These are phyloP conservation scores for Callinectes sapidus DNA, from an alignment of 2,888 invertebrate genomes.

Conservation along the genomic window DNA sequence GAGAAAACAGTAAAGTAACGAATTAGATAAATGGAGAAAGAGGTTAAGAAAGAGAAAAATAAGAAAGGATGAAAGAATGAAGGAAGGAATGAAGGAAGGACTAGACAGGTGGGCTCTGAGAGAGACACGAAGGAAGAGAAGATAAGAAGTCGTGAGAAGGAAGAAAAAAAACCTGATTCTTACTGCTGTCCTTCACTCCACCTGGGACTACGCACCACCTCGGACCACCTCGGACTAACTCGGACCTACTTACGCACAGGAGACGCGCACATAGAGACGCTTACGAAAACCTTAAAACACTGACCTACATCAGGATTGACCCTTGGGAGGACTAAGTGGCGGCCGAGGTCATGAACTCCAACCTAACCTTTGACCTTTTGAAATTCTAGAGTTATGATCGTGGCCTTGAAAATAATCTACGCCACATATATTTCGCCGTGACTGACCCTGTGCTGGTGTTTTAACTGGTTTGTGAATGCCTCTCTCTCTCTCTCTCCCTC, in stretches of 20 bases:
- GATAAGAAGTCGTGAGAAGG: neutral
- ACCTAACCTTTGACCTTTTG: neutral
- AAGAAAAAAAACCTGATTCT: neutral
- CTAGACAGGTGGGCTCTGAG: neutral
- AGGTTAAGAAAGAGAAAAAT: neutral
- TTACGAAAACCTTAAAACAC: neutral
- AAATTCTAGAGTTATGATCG: neutral
- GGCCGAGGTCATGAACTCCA: neutral
- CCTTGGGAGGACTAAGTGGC: neutral
- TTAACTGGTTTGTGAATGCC: neutral
- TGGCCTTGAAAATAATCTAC: neutral
- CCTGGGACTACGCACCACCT: neutral
- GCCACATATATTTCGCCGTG: neutral
- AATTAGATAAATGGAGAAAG: neutral
- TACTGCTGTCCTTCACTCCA: neutral
- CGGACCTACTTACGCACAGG: neutral
- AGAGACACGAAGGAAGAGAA: neutral
- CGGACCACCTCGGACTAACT: too few relatives aligned
- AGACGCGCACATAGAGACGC: neutral
- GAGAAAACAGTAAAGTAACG: neutral
- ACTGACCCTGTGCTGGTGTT: neutral
- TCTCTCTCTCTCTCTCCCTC: neutral
- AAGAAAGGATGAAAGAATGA: neutral
- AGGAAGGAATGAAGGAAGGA: neutral
- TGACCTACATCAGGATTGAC: neutral